phyloP scores from a whole-genome alignment of 2,797 vertebrate species.

The Neomorphus geoffroyi region DNA sequence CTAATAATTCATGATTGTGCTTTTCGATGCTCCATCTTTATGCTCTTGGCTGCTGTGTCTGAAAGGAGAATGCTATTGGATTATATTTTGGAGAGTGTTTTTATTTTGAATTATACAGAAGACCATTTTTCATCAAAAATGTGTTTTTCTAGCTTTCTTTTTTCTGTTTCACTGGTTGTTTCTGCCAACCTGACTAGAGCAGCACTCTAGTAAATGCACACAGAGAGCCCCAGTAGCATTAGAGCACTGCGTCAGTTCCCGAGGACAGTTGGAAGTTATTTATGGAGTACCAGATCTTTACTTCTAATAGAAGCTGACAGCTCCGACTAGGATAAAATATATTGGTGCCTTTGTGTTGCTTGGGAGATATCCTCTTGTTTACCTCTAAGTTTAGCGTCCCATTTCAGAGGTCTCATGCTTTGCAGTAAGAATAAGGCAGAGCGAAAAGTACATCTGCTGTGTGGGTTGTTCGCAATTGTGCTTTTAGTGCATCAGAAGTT shows the following conservation, averaged over 20 bases:
- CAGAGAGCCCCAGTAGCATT: background rate
- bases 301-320: background rate
- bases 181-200: background rate
- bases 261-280: background rate
- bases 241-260: background rate
- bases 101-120: background rate
- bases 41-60: background rate
- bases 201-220: background rate
- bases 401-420: background rate
- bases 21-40: background rate
- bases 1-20: background rate
- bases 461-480: background rate
- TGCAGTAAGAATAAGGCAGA: background rate
- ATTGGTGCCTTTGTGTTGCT: background rate
- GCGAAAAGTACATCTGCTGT: background rate
- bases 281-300: background rate
- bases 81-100: background rate
- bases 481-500: background rate
- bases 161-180: background rate
- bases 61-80: background rate
- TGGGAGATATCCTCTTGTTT: background rate
- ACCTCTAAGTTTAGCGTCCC: background rate
- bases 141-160: background rate
- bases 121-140: background rate
- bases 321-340: background rate